Evolutionary conservation across 2,113 vertebrate species (phyloP).

Genomic region (Macaca fascicularis): T2T-MFA8v1.1 NC_088387.1:82620501-82621000

Average conservation of each 20-base stretch:
- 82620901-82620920: neutral
- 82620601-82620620: neutral
- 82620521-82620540: neutral
- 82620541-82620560: neutral
- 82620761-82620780: neutral
- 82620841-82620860: neutral
- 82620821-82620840: neutral
- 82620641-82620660: neutral
- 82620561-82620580: neutral
- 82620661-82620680: neutral
- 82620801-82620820: neutral
- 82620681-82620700: neutral
- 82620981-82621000: too few species aligned
- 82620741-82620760: neutral
- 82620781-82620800: neutral
- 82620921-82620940: neutral
- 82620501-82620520: neutral
- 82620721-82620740: neutral
- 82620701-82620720: neutral
- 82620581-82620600: neutral
- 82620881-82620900: conserved; percentile 32
- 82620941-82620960: neutral
- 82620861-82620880: neutral
- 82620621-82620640: neutral
- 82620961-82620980: too few species aligned